Conservation (phyloP, 2,113 vertebrate species). For the Australoheros scitulus region DNA sequence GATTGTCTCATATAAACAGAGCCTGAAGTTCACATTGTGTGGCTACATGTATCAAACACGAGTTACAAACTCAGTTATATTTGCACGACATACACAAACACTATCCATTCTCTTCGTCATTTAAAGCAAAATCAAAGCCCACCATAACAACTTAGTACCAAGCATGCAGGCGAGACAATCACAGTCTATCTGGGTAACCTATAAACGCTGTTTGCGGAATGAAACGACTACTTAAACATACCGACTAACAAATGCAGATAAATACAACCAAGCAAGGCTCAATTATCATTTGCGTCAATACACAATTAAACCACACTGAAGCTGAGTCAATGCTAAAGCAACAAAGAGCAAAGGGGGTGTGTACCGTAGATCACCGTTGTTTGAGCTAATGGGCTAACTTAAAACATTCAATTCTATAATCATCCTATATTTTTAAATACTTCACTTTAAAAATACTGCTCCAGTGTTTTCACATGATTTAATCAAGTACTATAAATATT, state of each 20-base stretch:
- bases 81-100: background rate
- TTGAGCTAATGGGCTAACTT: background rate
- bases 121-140: background rate
- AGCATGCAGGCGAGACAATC: background rate
- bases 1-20: no score
- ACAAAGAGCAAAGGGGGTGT: rapidly evolving
- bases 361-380: no score
- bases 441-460: background rate
- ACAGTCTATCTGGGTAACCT: background rate
- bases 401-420: background rate
- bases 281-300: background rate
- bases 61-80: background rate
- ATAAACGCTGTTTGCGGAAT: background rate
- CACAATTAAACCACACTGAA: background rate
- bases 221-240: background rate
- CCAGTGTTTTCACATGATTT: background rate
- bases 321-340: background rate
- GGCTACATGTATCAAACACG: no score
- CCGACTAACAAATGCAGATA: background rate
- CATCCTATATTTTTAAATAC: background rate
- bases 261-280: background rate
- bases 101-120: background rate
- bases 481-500: background rate
- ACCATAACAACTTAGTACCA: background rate
- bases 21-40: no score